Evolutionary conservation across 2,797 vertebrate genomes (phyloP), one percentile per base, ranked within the genome.

Genomic region (Leucoraja ocellata): DNA sequence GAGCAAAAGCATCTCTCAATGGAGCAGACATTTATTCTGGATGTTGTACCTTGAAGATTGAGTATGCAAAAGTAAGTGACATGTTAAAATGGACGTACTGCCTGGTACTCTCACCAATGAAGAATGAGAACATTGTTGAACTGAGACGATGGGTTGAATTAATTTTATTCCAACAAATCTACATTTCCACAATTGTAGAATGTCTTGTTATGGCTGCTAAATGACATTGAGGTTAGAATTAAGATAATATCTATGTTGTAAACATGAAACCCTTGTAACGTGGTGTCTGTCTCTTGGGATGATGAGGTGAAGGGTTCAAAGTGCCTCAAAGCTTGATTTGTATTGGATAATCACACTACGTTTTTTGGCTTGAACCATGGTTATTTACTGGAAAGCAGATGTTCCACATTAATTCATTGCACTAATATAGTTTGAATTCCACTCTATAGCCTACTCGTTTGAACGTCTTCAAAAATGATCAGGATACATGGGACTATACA

Each of bases 401-500:
- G 58, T 58, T 39, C 21, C 16, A 61, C 4, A 61, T 63, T 54
- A n/a, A 63, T 86, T 88, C n/a, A 23, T 68, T 88, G 61, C 65
- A 63, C 83, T 86, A 86, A 83, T 61, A 21, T 83, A 61, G 36
- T 68, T 88, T 73, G n/a, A 73, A 78, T 93, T 90, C 21, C 21
- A 63, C 14, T 94, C 80, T 13, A n/a, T 95, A 99, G 98, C 98
- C 98, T 63, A 97, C 98, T 0, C 97, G 98, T 77, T 97, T 99
- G 94, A 99, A 99, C 76, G 98, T 99, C 93, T 99, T 99, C 96
- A 99, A 98, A 97, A 99, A 99, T 0, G 98, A 99, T 95, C 98
- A 99, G 95, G 98, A 99, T 95, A 99, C 98, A 0, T 99, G 98
- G 98, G 98, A 99, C 94, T 99, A 99, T 95, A 98, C 98, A 94